These are phyloP conservation scores for Lasioglossum vierecki DNA, from an alignment of 2,888 invertebrate species.

Conservation along the genomic window DNA sequence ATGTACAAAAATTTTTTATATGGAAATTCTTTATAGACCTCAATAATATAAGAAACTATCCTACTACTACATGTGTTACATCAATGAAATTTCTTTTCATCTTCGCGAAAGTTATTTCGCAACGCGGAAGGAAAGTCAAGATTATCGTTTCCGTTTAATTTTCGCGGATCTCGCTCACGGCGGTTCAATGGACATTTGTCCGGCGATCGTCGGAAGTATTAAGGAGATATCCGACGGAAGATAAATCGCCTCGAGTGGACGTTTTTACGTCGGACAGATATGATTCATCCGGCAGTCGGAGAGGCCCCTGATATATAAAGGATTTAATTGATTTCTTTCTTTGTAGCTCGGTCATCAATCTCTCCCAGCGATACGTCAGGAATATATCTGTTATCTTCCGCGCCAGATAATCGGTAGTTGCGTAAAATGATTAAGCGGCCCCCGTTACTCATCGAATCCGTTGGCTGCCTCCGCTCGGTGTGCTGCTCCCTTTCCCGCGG, in stretches of 20 bases:
- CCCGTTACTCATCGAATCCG: slow-evolving; percentile 56
- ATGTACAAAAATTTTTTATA: no score
- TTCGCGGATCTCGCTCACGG: background rate
- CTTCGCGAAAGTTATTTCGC: background rate
- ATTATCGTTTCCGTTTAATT: background rate
- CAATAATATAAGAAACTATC: background rate
- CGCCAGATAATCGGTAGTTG: slow-evolving; percentile 59
- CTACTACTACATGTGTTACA: no score
- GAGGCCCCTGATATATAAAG: slow-evolving; percentile 37
- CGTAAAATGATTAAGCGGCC: slow-evolving; percentile 57
- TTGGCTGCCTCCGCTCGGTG: background rate
- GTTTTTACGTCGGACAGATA: slow-evolving; percentile 48
- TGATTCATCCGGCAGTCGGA: slow-evolving; percentile 31
- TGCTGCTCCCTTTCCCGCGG: slow-evolving; percentile 1
- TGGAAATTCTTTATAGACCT: no score
- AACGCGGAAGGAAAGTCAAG: background rate
- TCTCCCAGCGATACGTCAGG: slow-evolving; percentile 36
- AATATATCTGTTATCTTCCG: slow-evolving; percentile 54
- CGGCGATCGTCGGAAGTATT: slow-evolving; percentile 48
- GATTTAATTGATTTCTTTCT: slow-evolving; percentile 64
- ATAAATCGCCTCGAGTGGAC: slow-evolving; percentile 48
- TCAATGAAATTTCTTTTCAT: background rate
- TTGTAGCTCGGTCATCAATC: slow-evolving; percentile 47
- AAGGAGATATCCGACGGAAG: slow-evolving; percentile 40
- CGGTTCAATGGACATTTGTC: slow-evolving; percentile 22